Evolutionary conservation across 2,797 vertebrate species (phyloP).

Genomic region (Enteromius afrohamiltoni): DNA sequence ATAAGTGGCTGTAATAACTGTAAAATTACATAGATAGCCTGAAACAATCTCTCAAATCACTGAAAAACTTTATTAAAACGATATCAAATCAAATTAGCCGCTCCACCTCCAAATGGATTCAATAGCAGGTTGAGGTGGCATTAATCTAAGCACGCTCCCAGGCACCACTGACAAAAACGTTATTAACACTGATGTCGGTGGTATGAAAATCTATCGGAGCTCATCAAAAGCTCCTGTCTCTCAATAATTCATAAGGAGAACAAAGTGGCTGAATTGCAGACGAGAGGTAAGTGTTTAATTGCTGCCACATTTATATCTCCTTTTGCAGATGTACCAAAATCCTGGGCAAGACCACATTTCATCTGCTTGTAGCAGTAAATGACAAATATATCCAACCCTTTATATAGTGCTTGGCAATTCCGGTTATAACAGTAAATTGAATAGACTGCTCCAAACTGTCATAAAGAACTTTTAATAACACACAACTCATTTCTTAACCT

Average conservation of each 20-base stretch:
- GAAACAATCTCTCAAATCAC: conserved; percentile 99
- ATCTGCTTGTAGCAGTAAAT: conserved; percentile 3
- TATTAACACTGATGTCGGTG: conserved; percentile 94
- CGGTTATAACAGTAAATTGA: too few relatives aligned
- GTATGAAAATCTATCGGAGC: conserved; percentile 69
- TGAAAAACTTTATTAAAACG: conserved; percentile 99
- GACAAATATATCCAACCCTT: neutral
- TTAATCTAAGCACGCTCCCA: conserved; percentile 99
- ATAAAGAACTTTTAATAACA: too few relatives aligned
- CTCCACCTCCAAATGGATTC: conserved; percentile 99
- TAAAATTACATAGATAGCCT: conserved; percentile 99
- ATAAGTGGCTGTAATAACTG: conserved; percentile 99
- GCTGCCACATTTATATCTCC: conserved; percentile 78
- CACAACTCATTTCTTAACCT: neutral
- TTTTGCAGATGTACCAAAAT: conserved; percentile 1
- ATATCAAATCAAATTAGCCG: conserved; percentile 99
- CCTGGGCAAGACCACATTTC: neutral
- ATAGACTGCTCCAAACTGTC: too few relatives aligned
- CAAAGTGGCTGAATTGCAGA: conserved; percentile 92
- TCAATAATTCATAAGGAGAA: conserved; percentile 91
- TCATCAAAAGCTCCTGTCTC: conserved; percentile 83
- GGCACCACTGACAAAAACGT: conserved; percentile 94
- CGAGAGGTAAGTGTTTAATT: conserved; percentile 91
- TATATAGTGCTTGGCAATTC: neutral
- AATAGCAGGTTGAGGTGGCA: conserved; percentile 99